Evolutionary conservation across 2,888 invertebrate genomes (phyloP), one percentile per base, ranked within the genome.

Genomic region (Eupithecia abbreviata): DNA sequence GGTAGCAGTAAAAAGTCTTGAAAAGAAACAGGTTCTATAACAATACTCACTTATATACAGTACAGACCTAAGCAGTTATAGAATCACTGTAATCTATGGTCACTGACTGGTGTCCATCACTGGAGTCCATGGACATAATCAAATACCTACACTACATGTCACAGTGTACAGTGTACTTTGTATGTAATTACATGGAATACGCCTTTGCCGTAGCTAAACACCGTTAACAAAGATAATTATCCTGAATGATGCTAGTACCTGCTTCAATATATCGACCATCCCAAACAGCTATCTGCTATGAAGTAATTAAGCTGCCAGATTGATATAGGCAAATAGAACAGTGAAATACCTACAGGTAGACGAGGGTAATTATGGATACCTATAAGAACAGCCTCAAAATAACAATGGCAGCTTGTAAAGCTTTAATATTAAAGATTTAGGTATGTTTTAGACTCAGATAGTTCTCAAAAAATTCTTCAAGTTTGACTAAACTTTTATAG

Each of bases 231-330:
- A 73, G 70, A 41, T 79, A 76, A 73, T 77, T 75, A 72, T 41
- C 30, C 67, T 62, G 47, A 43, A 12, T 18, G 55, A 75, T 49
- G 49, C 47, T 47, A 15, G 65, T 70, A 55, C 47, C 42, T 66
- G 42, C 15, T 66, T 15, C 41, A 13, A 68, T 75, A 72, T 72
- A 74, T 72, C 42, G 41, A 66, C 55, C 71, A 76, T 62, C 51
- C 55, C 66, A 66, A 66, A 66, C 42, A 66, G 15, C 13, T 42
- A 42, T 42, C 15, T 66, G 2, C 66, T 66, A 66, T 66, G 74
- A 75, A 67, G 72, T 76, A 74, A 79, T 76, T 79, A 79, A 70
- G 49, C 66, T 45, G 12, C 13, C 18, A 55, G 74, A 74, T 79
- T 62, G 73, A 67, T 45, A 43, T 71, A 71, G 15, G 30, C 62